Percentiles rank a stretch among this genome's conserved stretches.
Evolutionary conservation across 2,888 invertebrate genomes (phyloP).

Genomic region (Mythimna ferrago): DNA sequence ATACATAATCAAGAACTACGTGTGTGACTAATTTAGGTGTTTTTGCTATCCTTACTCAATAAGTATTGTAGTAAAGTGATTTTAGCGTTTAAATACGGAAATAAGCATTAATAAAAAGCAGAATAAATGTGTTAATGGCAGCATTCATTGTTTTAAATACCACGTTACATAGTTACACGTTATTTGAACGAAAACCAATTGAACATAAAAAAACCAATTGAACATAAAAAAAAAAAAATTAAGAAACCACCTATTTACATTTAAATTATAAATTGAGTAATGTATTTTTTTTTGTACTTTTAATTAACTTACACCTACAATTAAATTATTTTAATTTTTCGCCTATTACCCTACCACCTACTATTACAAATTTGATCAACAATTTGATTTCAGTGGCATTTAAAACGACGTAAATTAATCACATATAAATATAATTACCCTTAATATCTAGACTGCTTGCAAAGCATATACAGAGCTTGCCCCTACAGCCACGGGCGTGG

Average conservation of each 20-base stretch:
- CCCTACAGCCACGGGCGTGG: conserved; percentile 38
- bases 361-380: conserved; percentile 4
- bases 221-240: background rate
- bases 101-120: conserved; percentile 81
- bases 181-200: conserved; percentile 1
- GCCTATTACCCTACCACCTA: conserved; percentile 8
- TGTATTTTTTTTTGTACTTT: conserved; percentile 5
- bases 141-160: conserved; percentile 69
- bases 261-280: background rate
- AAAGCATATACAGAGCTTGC: conserved; percentile 71
- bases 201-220: background rate
- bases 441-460: conserved; percentile 66
- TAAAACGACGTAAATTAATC: conserved; percentile 63
- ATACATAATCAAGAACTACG: conserved; percentile 55
- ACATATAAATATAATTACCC: conserved; percentile 61
- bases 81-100: conserved; percentile 34
- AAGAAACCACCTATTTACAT: background rate
- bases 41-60: conserved; percentile 16
- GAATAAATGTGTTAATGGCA: conserved; percentile 73
- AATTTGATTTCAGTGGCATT: conserved; percentile 61
- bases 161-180: conserved; percentile 45
- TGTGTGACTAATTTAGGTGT: conserved; percentile 49
- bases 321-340: background rate
- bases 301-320: background rate
- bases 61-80: background rate